Evolutionary conservation across 2,113 vertebrate species (phyloP), one percentile per base, ranked within the genome.

Genomic region (Atlantisia rogersi): DNA sequence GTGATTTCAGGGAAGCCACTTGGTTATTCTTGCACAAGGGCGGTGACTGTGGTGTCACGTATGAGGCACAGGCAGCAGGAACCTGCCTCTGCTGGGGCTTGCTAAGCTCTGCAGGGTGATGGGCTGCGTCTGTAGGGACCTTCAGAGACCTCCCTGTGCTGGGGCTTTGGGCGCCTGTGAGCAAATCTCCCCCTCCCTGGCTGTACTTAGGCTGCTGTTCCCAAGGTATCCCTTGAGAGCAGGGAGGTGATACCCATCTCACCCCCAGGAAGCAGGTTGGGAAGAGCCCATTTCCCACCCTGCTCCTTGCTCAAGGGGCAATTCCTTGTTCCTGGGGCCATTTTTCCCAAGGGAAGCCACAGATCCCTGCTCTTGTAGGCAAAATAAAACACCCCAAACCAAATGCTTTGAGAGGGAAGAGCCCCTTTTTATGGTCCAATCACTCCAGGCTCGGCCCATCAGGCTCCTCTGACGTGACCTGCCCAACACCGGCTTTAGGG

Each of bases 391-490:
- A 13, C 7, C 7, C 4, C 7, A 48, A 48, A 48, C 20, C 21
- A 48, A 48, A 20, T 48, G 48, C 48, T 55, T 75, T 55, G 5
- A 48, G 44, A 52, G 20, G 6, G 52, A 48, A 53, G 58, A 90
- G 10, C 11, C 6, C 12, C 20, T 48, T 40, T 46, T 70, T 20
- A 16, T 11, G 1, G 26, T 15, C 15, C 20, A 2, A 2, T 55
- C 29, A 12, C 6, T 10, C 13, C 25, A 19, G 31, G n/a, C n/a
- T 65, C 1, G 6, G 46, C 24, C 64, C 10, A 1, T 3, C 0
- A 2, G 31, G 7, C n/a, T 75, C 11, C 29, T 64, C 50, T 0
- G 2, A 1, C 0, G 0, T 4, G 48, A 25, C 24, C 26, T n/a
- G n/a, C 56, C 55, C 7, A 0, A 24, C 6, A 2, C 37, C 2